phyloP scores from a whole-genome alignment of 2,888 invertebrate species.

The Drosophila cyrtoloma region DNA sequence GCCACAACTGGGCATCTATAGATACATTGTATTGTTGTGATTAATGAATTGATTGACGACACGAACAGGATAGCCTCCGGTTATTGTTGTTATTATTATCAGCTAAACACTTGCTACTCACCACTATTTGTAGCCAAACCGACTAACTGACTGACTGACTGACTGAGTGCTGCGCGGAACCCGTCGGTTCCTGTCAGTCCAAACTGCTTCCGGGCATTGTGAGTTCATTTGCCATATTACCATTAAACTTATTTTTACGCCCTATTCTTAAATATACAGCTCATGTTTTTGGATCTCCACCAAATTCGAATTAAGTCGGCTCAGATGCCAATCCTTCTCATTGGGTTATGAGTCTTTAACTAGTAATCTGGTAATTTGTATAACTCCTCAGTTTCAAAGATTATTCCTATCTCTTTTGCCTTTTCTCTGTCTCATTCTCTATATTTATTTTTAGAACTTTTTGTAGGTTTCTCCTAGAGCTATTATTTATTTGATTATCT shows the following conservation, averaged over 20 bases:
- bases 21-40: conserved; percentile 29
- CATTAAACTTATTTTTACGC: neutral
- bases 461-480: neutral
- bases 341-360: too few species aligned
- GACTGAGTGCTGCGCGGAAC: neutral
- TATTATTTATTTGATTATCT: neutral
- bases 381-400: neutral
- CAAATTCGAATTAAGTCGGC: neutral
- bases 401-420: neutral
- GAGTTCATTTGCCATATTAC: conserved; percentile 7
- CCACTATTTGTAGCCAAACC: conserved; percentile 3
- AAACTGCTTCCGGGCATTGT: conserved; percentile 63
- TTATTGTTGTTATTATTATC: conserved; percentile 40
- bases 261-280: neutral
- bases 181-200: neutral
- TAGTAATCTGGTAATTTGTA: too few species aligned
- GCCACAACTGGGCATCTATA: neutral
- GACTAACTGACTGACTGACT: neutral
- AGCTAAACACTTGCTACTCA: conserved; percentile 59
- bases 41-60: conserved; percentile 69
- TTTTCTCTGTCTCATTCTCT: neutral
- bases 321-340: neutral
- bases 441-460: neutral
- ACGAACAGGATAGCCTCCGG: conserved; percentile 25
- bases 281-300: neutral